These are phyloP conservation scores for Dipodomys stephensi DNA, from an alignment of 2,113 vertebrate species.

Conservation along the genomic window DNA sequence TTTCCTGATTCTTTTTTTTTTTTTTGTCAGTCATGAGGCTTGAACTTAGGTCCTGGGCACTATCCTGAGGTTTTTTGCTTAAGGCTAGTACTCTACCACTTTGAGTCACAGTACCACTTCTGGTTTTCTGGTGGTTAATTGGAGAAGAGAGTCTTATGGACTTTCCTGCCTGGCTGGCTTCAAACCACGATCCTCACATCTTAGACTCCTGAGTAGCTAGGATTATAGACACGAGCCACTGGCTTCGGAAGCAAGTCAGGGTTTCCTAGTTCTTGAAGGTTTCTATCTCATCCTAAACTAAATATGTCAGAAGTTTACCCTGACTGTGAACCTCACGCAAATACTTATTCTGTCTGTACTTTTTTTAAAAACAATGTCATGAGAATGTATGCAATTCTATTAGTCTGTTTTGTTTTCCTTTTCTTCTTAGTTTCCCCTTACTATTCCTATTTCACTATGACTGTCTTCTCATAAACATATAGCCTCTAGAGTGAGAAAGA, in stretches of 20 bases:
- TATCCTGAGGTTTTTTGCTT: too few species aligned
- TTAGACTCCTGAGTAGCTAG: too few species aligned
- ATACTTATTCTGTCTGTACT: neutral
- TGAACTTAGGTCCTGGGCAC: too few species aligned
- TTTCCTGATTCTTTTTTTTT: neutral
- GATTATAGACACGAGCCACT: too few species aligned
- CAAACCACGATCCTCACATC: too few species aligned
- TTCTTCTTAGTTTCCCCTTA: neutral
- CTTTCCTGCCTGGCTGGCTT: too few species aligned
- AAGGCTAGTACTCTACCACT: too few species aligned
- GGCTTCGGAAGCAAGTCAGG: neutral
- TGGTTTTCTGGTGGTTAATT: too few species aligned
- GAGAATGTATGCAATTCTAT: neutral
- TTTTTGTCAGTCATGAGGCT: too few species aligned
- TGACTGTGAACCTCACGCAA: neutral
- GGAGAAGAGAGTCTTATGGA: too few species aligned
- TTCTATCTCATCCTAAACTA: neutral
- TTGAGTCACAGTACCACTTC: too few species aligned
- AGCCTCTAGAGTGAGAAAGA: neutral
- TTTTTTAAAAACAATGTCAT: neutral
- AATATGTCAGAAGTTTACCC: neutral
- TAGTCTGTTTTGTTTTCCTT: neutral
- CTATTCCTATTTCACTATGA: neutral
- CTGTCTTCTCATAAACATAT: neutral
- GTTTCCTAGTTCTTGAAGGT: neutral